Evolutionary conservation across 2,888 invertebrate genomes (phyloP).

Genomic region (Chrysina gloriosa): DNA sequence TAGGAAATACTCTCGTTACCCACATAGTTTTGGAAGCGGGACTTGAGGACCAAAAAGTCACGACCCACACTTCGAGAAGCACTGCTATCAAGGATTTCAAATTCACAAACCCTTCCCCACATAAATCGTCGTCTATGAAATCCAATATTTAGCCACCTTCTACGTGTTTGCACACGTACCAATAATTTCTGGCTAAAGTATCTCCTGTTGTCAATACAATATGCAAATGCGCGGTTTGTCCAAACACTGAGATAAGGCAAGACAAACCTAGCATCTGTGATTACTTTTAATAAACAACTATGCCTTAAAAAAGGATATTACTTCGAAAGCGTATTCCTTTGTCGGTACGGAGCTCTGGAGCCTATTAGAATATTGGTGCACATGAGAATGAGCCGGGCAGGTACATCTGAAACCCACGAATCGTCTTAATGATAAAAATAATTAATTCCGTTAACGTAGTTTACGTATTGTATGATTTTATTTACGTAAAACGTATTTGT

Average conservation of each 20-base stretch:
- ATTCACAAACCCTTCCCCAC: no score
- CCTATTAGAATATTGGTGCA: slow-evolving; percentile 62
- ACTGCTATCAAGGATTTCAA: no score
- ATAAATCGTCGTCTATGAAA: no score
- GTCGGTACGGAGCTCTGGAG: slow-evolving; percentile 62
- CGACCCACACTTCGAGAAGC: no score
- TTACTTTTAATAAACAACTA: not conserved
- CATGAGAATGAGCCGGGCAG: slow-evolving; percentile 81
- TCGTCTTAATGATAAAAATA: no score
- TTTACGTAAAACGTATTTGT: slow-evolving; percentile 4
- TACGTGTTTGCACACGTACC: not conserved
- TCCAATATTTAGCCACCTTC: not conserved
- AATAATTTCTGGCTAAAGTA: not conserved
- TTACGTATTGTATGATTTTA: not conserved
- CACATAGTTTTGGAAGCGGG: no score
- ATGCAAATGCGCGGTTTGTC: not conserved
- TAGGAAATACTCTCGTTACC: no score
- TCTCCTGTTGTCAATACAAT: not conserved
- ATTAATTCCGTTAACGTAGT: not conserved
- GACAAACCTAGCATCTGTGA: slow-evolving; percentile 43
- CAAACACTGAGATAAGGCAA: not conserved
- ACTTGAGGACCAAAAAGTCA: no score
- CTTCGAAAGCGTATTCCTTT: slow-evolving; percentile 86
- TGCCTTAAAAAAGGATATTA: slow-evolving; percentile 54
- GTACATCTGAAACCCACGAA: slow-evolving; percentile 70